phyloP scores from a whole-genome alignment of 2,797 vertebrate genomes.

The Bucorvus abyssinicus region DNA sequence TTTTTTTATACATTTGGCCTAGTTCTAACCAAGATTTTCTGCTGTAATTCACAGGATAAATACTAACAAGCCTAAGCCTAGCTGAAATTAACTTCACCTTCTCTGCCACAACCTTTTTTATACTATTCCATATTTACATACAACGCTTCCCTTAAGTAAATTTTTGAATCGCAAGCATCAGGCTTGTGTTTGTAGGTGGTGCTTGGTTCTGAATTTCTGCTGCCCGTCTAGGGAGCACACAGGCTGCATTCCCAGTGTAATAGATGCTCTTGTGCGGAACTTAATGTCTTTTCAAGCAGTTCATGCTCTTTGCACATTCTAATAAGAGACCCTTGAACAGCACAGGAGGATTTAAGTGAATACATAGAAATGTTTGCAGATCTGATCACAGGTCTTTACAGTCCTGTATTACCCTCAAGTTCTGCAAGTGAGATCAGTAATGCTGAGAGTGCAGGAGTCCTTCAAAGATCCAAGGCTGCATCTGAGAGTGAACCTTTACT shows the following conservation, averaged over 20 bases:
- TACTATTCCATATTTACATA: not conserved
- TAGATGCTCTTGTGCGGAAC: not conserved
- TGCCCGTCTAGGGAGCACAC: not conserved
- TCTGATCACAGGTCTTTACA: not conserved
- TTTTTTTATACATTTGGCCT: constrained; percentile 69
- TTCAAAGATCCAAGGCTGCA: not conserved
- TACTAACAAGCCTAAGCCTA: constrained; percentile 10
- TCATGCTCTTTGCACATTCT: not conserved
- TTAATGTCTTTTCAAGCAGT: not conserved
- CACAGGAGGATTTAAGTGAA: not conserved
- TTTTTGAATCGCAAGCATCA: not conserved
- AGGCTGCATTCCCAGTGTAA: not conserved
- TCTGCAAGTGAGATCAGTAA: not conserved
- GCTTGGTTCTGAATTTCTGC: not conserved
- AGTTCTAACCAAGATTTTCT: constrained; percentile 54
- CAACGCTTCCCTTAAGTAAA: not conserved
- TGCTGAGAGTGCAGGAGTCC: not conserved
- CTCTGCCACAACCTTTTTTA: not conserved
- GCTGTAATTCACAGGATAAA: constrained; percentile 52
- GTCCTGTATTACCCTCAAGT: not conserved
- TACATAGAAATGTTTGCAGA: not conserved
- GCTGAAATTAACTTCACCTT: constrained; percentile 15
- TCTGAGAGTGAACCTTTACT: not conserved
- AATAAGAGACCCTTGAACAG: not conserved
- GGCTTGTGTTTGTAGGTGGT: not conserved